Percentiles rank a stretch among this genome's conserved stretches.
Conservation (phyloP, 2,888 invertebrate genomes). For the Branchipolynoe longqiensis region DNA sequence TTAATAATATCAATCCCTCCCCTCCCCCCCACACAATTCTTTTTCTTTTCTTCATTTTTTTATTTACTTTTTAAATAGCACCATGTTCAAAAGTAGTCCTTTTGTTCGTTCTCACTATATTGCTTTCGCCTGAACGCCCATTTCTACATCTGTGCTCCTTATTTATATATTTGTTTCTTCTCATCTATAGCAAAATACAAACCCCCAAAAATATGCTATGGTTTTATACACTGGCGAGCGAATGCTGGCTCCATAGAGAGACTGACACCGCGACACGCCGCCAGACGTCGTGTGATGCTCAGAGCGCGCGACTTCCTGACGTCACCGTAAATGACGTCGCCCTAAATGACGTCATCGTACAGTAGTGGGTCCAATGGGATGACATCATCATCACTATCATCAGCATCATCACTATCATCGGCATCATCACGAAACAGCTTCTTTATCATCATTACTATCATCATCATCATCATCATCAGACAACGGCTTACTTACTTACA, state of each 20-base stretch:
- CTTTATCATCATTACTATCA: too few species aligned
- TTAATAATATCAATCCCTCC: too few species aligned
- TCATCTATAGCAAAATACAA: constrained; percentile 19
- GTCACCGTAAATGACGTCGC: not conserved
- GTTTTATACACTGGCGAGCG: not conserved
- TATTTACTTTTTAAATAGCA: constrained; percentile 10
- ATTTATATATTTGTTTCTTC: not conserved
- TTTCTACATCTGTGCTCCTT: not conserved
- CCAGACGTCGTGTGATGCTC: not conserved
- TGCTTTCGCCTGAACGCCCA: constrained; percentile 44
- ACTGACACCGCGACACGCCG: not conserved
- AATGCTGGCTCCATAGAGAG: not conserved
- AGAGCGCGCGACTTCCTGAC: not conserved
- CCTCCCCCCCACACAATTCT: too few species aligned
- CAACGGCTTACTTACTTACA: too few species aligned
- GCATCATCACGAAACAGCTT: too few species aligned
- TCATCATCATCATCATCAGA: too few species aligned
- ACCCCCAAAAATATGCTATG: not conserved
- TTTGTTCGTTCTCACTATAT: constrained; percentile 1
- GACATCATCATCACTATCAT: too few species aligned
- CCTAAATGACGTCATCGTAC: too few species aligned
- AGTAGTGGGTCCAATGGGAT: too few species aligned
- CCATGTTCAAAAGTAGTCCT: constrained; percentile 38
- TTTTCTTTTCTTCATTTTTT: not conserved
- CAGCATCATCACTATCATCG: too few species aligned